Conservation (phyloP, 2,113 vertebrate species). For the Butastur rufipennis region DNA sequence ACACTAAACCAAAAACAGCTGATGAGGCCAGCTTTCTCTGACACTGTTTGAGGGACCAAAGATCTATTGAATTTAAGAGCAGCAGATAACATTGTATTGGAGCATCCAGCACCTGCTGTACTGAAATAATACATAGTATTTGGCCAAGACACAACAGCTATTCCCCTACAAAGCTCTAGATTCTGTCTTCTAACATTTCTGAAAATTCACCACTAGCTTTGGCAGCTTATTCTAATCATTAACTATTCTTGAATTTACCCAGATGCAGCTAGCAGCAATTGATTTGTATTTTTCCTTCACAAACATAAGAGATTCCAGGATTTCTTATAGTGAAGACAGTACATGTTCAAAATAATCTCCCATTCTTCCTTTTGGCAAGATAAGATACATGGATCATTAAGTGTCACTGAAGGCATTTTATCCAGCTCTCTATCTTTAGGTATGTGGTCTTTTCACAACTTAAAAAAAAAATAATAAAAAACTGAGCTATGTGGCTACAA, state of each 20-base stretch:
- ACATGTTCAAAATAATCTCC: background rate
- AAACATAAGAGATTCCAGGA: background rate
- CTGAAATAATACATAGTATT: background rate
- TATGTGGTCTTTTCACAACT: background rate
- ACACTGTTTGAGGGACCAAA: background rate
- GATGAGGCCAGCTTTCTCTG: background rate
- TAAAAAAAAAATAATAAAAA: background rate
- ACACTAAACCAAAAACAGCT: background rate
- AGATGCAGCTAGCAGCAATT: background rate
- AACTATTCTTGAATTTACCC: background rate
- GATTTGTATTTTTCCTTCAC: background rate
- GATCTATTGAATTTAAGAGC: background rate
- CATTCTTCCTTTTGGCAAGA: background rate
- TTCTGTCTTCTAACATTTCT: background rate
- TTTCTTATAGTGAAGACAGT: background rate
- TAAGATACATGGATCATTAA: background rate
- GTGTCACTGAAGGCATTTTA: background rate
- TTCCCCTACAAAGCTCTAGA: background rate
- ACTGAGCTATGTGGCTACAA: background rate
- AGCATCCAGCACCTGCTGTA: background rate
- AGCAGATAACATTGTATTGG: background rate
- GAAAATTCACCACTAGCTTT: background rate
- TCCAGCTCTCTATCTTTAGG: background rate
- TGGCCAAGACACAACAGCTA: background rate
- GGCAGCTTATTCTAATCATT: background rate